A percentile compares a stretch with the other conserved stretches of the same genome.
These are phyloP conservation scores for Drosophila neocordata DNA, from an alignment of 1,140 invertebrate genomes.

Conservation along the genomic window DNA sequence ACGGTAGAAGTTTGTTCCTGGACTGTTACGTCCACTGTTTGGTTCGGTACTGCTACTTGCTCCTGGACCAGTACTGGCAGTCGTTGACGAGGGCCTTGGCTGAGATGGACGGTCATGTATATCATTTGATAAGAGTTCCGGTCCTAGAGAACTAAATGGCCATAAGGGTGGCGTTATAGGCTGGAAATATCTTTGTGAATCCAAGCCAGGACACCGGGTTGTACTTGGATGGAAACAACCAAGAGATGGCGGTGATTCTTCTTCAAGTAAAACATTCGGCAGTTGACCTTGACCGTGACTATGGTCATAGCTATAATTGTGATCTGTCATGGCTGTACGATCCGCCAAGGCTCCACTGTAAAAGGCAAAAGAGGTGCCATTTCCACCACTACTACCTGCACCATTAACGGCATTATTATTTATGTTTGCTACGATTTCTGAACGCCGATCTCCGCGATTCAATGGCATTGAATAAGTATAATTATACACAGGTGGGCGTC, in stretches of 20 bases:
- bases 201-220: constrained; percentile 54
- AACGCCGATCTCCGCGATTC: constrained; percentile 21
- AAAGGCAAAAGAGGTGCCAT: constrained; percentile 67
- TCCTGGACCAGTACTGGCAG: constrained; percentile 9
- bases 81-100: not conserved
- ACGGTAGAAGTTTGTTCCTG: constrained; percentile 50
- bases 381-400: constrained; percentile 16
- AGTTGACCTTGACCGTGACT: constrained; percentile 37
- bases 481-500: constrained; percentile 24
- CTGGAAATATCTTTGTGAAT: constrained; percentile 65
- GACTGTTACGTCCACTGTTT: constrained; percentile 46
- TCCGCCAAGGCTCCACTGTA: constrained; percentile 64
- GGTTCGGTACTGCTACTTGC: constrained; percentile 16
- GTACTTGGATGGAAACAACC: constrained; percentile 31
- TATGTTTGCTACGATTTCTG: constrained; percentile 18
- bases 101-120: not conserved
- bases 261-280: constrained; percentile 34
- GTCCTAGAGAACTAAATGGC: constrained; percentile 36
- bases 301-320: constrained; percentile 68
- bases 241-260: constrained; percentile 16
- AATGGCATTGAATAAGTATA: constrained; percentile 36
- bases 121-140: constrained; percentile 5
- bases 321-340: constrained; percentile 55
- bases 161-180: constrained; percentile 58
- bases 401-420: constrained; percentile 11